Conservation (phyloP, 1,140 invertebrate genomes). For the Lepidotrigona ventralis region DNA sequence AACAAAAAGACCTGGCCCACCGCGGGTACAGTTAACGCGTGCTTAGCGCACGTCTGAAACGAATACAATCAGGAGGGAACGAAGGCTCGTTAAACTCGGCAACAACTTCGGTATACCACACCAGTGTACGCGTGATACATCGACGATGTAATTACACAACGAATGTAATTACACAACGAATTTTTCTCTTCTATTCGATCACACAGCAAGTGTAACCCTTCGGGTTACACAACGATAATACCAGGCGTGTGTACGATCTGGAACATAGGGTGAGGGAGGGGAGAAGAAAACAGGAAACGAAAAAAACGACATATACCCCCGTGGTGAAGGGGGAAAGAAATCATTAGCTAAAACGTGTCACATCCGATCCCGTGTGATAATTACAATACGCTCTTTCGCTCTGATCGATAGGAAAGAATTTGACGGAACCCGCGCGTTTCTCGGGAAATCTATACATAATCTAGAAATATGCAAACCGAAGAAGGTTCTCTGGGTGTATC, state of each 20-base stretch:
- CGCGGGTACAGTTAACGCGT: slow-evolving; percentile 26
- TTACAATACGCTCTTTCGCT: slow-evolving; percentile 12
- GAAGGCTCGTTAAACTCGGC: slow-evolving; percentile 15
- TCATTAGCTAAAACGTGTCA: slow-evolving; percentile 34
- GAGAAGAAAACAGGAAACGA: background rate
- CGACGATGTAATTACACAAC: background rate
- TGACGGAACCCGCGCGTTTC: background rate
- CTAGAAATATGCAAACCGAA: slow-evolving; percentile 8
- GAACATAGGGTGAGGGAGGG: background rate
- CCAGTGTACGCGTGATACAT: slow-evolving; percentile 21
- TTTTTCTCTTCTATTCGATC: background rate
- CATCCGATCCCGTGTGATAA: slow-evolving; percentile 19
- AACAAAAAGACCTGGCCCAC: slow-evolving; percentile 16
- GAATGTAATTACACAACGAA: slow-evolving; percentile 16
- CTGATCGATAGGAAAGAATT: slow-evolving; percentile 17
- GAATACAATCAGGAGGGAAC: slow-evolving; percentile 23
- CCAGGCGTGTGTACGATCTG: slow-evolving; percentile 20
- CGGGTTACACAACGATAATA: slow-evolving; percentile 8
- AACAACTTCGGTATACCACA: slow-evolving; percentile 22
- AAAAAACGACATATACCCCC: background rate
- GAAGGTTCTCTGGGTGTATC: too few species aligned
- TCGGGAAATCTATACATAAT: background rate
- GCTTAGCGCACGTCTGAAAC: slow-evolving; percentile 8
- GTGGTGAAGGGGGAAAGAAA: background rate
- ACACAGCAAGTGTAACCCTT: slow-evolving; percentile 1